phyloP scores from a whole-genome alignment of 2,797 vertebrate genomes.

The Prionace glauca region DNA sequence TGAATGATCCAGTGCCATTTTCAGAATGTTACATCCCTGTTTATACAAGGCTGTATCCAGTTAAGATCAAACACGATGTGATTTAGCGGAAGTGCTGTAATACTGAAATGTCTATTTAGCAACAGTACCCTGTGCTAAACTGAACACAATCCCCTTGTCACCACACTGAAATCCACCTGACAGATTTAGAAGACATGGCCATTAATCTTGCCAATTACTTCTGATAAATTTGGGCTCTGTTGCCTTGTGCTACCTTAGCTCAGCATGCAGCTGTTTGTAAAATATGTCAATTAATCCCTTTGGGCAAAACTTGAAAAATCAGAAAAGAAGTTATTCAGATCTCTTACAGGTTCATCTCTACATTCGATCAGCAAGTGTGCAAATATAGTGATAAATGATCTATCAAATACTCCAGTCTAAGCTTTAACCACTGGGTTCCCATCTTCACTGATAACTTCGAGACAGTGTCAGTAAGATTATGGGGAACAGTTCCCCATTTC shows the following conservation, averaged over 20 bases:
- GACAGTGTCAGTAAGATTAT: background rate
- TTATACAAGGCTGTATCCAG: background rate
- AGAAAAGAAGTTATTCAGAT: background rate
- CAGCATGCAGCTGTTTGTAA: background rate
- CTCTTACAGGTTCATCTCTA: background rate
- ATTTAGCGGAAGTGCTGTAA: background rate
- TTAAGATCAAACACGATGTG: background rate
- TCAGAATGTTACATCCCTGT: background rate
- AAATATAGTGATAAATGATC: background rate
- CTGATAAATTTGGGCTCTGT: background rate
- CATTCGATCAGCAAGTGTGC: background rate
- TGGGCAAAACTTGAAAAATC: background rate
- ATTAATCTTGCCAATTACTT: constrained; percentile 3
- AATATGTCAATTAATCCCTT: background rate
- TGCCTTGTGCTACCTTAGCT: background rate
- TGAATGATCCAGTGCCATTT: background rate
- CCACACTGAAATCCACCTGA: background rate
- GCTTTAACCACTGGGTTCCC: background rate
- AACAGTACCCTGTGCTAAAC: background rate
- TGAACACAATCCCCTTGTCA: background rate
- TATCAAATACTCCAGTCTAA: background rate
- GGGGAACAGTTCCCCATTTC: background rate
- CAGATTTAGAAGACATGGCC: background rate
- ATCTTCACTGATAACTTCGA: background rate
- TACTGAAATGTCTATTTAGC: background rate